Evolutionary conservation across 2,888 invertebrate species (phyloP), one percentile per base, ranked within the genome.

Genomic region (Diploptera punctata): DNA sequence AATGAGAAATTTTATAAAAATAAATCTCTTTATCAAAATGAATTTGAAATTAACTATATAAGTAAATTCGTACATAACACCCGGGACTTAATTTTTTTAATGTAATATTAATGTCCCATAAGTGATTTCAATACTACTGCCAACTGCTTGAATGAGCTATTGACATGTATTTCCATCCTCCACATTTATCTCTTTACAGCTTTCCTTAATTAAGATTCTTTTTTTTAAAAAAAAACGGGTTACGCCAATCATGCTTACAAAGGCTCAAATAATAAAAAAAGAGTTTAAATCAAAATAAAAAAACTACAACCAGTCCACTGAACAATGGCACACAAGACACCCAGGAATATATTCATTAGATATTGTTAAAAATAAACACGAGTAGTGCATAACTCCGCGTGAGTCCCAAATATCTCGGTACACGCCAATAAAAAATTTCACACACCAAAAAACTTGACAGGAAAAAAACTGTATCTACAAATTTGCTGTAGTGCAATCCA

Each of bases 401-500:
- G 69, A 69, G 69, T 57, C 47, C 29, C 49, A 43, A n/a, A 68
- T 60, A 19, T 29, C 44, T 65, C 44, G 33, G 54, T 60, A 69
- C 57, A 69, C 69, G 69, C 67, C 67, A 54, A 31, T 54, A 69
- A 57, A 24, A 54, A 29, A 43, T 60, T 33, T 69, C 69, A 44
- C 60, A 69, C 69, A 69, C 60, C 69, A 71, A 71, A 70, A 31
- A 71, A 69, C 43, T 60, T 18, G 57, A 57, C 54, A 69, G 61
- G 69, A 69, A 68, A 69, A 69, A 61, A 57, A 57, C 54, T 68
- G 44, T 69, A 67, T 72, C 73, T 73, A 73, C 73, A 70, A 57
- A n/a, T n/a, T 67, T 73, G 73, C 73, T 67, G 65, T 57, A 70
- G 73, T 73, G 73, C 73, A 73, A 70, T 70, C 49, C 69, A 73